Conservation (phyloP, 2,888 invertebrate genomes). For the Teleogryllus oceanicus region DNA sequence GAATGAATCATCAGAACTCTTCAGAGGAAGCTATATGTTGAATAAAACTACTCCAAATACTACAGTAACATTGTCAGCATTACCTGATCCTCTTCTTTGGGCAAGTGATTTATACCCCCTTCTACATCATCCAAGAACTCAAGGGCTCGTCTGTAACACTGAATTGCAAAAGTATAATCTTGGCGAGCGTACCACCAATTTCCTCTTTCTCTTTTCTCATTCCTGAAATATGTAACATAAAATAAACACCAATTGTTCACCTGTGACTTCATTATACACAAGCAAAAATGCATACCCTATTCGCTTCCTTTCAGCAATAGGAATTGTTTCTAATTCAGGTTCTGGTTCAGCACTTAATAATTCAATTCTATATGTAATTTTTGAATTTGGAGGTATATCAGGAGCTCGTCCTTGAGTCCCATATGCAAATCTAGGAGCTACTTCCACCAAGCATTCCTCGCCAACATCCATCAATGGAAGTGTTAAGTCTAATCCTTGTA, state of each 20-base stretch:
- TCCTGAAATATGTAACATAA: constrained; percentile 48
- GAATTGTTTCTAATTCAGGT: constrained; percentile 58
- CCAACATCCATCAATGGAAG: constrained; percentile 80
- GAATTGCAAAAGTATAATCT: constrained; percentile 77
- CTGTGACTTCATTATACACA: not conserved
- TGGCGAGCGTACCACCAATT: constrained; percentile 87
- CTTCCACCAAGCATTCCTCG: constrained; percentile 69
- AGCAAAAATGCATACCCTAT: constrained; percentile 61
- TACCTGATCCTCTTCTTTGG: constrained; percentile 28
- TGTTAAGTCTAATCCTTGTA: constrained; percentile 81
- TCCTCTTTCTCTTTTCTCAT: constrained; percentile 76
- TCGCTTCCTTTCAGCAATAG: constrained; percentile 64
- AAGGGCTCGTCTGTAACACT: constrained; percentile 80
- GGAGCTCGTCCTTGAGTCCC: constrained; percentile 69
- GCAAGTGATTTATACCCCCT: constrained; percentile 55
- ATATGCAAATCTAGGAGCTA: constrained; percentile 79
- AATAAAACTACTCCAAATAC: too few relatives aligned
- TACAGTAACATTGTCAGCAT: not conserved
- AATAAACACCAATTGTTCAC: not conserved
- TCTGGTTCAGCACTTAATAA: constrained; percentile 65
- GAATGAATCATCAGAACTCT: too few relatives aligned
- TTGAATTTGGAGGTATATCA: constrained; percentile 63
- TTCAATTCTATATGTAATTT: constrained; percentile 67
- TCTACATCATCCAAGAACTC: constrained; percentile 71
- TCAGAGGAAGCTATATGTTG: too few relatives aligned